Evolutionary conservation across 2,888 invertebrate species (phyloP).

Genomic region (Microdon myrmicae): DNA sequence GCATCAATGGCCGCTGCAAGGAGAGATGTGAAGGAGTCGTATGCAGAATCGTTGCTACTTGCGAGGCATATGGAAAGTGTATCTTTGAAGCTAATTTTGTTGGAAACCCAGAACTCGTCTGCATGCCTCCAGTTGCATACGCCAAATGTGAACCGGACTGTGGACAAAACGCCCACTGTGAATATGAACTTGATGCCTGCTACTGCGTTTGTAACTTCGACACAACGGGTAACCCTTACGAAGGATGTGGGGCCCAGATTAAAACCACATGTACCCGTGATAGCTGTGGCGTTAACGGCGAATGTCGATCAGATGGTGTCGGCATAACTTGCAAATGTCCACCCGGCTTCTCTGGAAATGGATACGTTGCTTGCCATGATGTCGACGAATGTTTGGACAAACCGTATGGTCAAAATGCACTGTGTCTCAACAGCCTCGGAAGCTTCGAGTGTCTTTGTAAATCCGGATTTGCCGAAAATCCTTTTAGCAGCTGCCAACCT

Average conservation of each 20-base stretch:
- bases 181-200: slow-evolving; percentile 78
- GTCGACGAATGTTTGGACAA: slow-evolving; percentile 83
- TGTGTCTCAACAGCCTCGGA: slow-evolving; percentile 89
- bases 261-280: slow-evolving; percentile 78
- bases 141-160: slow-evolving; percentile 84
- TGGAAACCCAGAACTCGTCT: slow-evolving; percentile 88
- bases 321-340: slow-evolving; percentile 85
- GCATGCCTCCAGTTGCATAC: slow-evolving; percentile 86
- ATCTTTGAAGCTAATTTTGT: slow-evolving; percentile 87
- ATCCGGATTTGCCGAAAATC: slow-evolving; percentile 86
- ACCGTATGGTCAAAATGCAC: slow-evolving; percentile 85
- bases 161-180: slow-evolving; percentile 86
- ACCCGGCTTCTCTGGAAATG: slow-evolving; percentile 86
- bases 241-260: slow-evolving; percentile 78
- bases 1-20: slow-evolving; percentile 88
- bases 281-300: slow-evolving; percentile 81
- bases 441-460: slow-evolving; percentile 90
- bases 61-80: slow-evolving; percentile 85
- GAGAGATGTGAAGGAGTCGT: slow-evolving; percentile 87
- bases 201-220: slow-evolving; percentile 86
- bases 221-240: slow-evolving; percentile 88
- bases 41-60: slow-evolving; percentile 89
- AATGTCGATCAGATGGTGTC: slow-evolving; percentile 79
- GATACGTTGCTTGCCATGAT: slow-evolving; percentile 85
- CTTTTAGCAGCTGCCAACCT: slow-evolving; percentile 82